phyloP scores from a whole-genome alignment of 2,797 vertebrate species.

The Sebastes matsubarae region DNA sequence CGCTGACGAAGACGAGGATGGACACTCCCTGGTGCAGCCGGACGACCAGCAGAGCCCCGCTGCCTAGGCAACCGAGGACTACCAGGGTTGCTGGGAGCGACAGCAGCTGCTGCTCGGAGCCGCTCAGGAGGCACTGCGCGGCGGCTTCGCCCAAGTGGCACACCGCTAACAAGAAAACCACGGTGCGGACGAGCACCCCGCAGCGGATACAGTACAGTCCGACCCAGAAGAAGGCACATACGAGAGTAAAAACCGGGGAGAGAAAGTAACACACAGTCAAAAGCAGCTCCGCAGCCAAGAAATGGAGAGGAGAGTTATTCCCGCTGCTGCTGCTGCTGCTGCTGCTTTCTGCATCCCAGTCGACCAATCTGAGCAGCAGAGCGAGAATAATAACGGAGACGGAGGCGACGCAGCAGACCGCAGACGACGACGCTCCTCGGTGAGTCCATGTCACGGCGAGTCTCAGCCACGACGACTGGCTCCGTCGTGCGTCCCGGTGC shows the following conservation, averaged over 20 bases:
- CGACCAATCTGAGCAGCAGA: constrained; percentile 77
- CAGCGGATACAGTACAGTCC: constrained; percentile 84
- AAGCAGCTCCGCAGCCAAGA: constrained; percentile 67
- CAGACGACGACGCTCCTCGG: constrained; percentile 76
- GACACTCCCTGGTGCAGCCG: constrained; percentile 85
- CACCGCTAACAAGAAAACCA: constrained; percentile 79
- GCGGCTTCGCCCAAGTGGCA: constrained; percentile 88
- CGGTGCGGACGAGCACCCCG: constrained; percentile 79
- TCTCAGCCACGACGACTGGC: constrained; percentile 71
- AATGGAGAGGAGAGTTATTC: constrained; percentile 68
- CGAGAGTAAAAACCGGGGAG: constrained; percentile 76
- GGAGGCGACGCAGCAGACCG: constrained; percentile 80
- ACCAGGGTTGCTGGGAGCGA: constrained; percentile 84
- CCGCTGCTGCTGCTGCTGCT: constrained; percentile 60
- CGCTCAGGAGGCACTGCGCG: constrained; percentile 80
- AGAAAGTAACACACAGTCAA: constrained; percentile 69
- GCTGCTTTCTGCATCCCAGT: constrained; percentile 71
- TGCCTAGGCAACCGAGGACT: constrained; percentile 87
- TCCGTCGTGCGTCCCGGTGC: constrained; percentile 49
- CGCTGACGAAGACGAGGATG: constrained; percentile 85
- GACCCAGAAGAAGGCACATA: constrained; percentile 85
- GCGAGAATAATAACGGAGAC: constrained; percentile 73
- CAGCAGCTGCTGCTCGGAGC: constrained; percentile 81
- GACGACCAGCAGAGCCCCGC: constrained; percentile 88
- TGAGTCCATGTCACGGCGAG: constrained; percentile 73